A percentile compares a stretch with the other conserved stretches of the same genome.
Evolutionary conservation across 2,888 invertebrate genomes (phyloP).

Genomic region (Catocala sponsa): DNA sequence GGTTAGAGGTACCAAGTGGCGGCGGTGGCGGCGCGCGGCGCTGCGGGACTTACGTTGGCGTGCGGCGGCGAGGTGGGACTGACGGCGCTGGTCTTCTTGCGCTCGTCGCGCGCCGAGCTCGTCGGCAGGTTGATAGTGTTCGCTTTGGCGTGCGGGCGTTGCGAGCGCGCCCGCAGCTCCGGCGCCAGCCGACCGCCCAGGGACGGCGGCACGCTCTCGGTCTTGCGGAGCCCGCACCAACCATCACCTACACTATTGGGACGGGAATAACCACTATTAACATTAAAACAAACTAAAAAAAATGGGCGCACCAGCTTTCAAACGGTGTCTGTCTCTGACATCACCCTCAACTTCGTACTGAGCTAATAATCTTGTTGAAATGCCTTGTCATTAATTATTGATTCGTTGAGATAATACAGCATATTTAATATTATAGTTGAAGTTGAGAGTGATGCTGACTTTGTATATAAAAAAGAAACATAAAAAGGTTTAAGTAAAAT

Average conservation of each 20-base stretch:
- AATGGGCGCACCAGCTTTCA: slow-evolving; percentile 69
- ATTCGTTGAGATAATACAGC: no score
- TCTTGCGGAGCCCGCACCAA: slow-evolving; percentile 80
- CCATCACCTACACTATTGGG: slow-evolving; percentile 74
- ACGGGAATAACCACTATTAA: slow-evolving; percentile 68
- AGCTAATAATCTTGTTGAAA: neutral
- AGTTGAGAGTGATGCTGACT: no score
- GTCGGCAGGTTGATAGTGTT: slow-evolving; percentile 89
- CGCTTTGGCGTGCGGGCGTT: slow-evolving; percentile 83
- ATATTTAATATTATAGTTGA: no score
- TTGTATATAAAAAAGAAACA: no score
- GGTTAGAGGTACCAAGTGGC: no score
- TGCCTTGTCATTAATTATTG: no score
- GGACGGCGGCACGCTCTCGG: slow-evolving; percentile 80
- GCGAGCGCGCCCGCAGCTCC: slow-evolving; percentile 72
- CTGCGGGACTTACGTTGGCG: slow-evolving; percentile 68
- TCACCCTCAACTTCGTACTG: slow-evolving; percentile 31
- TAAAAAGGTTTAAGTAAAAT: no score
- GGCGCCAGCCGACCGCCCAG: slow-evolving; percentile 72
- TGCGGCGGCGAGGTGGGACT: slow-evolving; percentile 81
- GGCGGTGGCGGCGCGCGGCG: no score
- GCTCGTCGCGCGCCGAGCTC: slow-evolving; percentile 70
- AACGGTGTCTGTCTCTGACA: slow-evolving; percentile 16
- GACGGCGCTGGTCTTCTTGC: slow-evolving; percentile 69
- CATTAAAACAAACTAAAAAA: slow-evolving; percentile 66